A percentile compares a stretch with the other conserved stretches of the same genome.
Evolutionary conservation across 2,888 invertebrate species (phyloP).

Genomic region (Pachliopta kotzebuea): DNA sequence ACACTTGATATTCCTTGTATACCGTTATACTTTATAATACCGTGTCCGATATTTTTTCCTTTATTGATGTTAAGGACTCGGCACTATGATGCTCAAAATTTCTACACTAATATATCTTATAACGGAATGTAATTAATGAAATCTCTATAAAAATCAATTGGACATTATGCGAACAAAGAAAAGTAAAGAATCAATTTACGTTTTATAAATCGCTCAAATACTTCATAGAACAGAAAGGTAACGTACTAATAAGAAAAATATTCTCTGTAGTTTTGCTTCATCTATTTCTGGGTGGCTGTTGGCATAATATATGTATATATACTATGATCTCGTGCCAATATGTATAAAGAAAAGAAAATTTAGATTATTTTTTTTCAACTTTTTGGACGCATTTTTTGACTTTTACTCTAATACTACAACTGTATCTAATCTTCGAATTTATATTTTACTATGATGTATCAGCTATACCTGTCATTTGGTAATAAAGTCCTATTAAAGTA

Average conservation of each 20-base stretch:
- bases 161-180: not conserved
- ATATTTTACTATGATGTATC: slow-evolving; percentile 19
- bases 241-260: no score
- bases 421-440: slow-evolving; percentile 21
- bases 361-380: not conserved
- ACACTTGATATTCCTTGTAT: not conserved
- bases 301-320: not conserved
- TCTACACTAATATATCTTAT: not conserved
- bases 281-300: not conserved
- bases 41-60: not conserved
- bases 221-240: not conserved
- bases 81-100: not conserved
- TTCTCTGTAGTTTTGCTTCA: not conserved
- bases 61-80: not conserved
- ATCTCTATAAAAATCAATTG: not conserved
- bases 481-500: slow-evolving; percentile 31
- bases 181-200: no score
- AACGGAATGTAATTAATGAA: not conserved
- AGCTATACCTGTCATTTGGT: slow-evolving; percentile 10
- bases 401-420: not conserved
- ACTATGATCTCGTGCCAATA: slow-evolving; percentile 1
- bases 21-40: not conserved
- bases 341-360: not conserved
- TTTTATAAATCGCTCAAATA: not conserved
- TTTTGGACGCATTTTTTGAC: not conserved